Evolutionary conservation across 2,113 vertebrate genomes (phyloP).

Genomic region (Sprattus sprattus): DNA sequence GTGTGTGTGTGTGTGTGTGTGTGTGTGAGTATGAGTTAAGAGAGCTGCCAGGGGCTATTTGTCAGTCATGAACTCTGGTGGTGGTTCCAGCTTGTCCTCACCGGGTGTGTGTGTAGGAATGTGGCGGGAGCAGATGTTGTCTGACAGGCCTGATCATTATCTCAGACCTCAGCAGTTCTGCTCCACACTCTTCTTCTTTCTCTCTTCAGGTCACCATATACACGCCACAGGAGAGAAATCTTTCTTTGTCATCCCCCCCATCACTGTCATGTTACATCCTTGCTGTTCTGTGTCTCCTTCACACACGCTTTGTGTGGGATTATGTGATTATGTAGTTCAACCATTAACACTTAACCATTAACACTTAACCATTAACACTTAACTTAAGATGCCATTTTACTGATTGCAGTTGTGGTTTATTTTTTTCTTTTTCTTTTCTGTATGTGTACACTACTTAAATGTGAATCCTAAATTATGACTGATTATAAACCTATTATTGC

Average conservation of each 20-base stretch:
- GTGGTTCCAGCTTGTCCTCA: conserved; percentile 11
- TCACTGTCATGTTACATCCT: neutral
- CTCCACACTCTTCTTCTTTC: neutral
- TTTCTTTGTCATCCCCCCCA: neutral
- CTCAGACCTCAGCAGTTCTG: conserved; percentile 34
- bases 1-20: conserved; percentile 22
- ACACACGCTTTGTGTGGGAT: neutral
- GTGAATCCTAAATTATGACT: neutral
- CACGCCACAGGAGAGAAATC: neutral
- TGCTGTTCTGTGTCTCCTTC: neutral
- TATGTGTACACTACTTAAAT: neutral
- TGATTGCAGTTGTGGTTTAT: neutral
- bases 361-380: neutral
- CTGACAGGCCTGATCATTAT: conserved; percentile 49
- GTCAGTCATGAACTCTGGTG: conserved; percentile 41
- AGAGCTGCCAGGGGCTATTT: conserved; percentile 16
- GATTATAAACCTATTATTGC: neutral
- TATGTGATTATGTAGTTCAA: neutral
- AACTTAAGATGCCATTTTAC: neutral
- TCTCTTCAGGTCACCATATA: neutral
- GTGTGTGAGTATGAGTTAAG: neutral
- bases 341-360: neutral
- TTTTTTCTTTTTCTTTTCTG: neutral
- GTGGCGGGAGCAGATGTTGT: conserved; percentile 54
- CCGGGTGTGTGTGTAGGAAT: conserved; percentile 42